Base-by-base conservation (phyloP, 2,797 vertebrate species). In the Chaenodraco wilsoni region DNA sequence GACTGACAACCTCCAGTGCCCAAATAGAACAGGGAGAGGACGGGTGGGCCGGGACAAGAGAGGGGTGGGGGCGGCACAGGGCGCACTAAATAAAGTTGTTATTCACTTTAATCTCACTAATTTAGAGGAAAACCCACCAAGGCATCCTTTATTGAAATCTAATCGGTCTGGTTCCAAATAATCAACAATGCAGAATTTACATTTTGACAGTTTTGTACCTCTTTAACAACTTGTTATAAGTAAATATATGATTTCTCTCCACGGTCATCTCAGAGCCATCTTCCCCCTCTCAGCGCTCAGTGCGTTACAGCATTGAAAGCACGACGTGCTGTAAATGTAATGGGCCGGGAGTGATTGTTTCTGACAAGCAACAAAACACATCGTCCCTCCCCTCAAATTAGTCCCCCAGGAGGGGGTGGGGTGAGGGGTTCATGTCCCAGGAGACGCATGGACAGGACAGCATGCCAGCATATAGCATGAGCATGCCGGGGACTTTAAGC, bases 281-380 rank as follows among this genome's bases (percentile, higher is more conserved):
- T 45, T 93, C 92, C 95, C 94, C 94, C 95, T 95, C 95, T 95
- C 94, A 95, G 94, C 91, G 93, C 92, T 94, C 94, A 94, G 94
- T 93, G 95, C 95, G 95, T 96, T 96, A 96, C 96, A 96, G 96
- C 96, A 97, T 95, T 96, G 97, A 98, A 97, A 97, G 96, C 94
- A 92, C 94, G 96, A 98, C 96, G 95, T 97, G 97, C 96, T 97
- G 96, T 95, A 98, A 98, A 98, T 97, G 96, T 99, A 98, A 98
- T 97, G 96, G 96, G 95, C 96, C 93, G 94, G 94, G 94, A 94
- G 93, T 96, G 96, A 98, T 99, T 99, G 97, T 98, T 98, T 98
- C 96, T 97, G 96, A 97, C 97, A 97, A 96, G 96, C 96, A 98
- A 98, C 97, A 98, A 98, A 99, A 99, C 97, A 98, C 96, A 95